Percentiles rank a stretch among this genome's conserved stretches.
phyloP scores from a whole-genome alignment of 2,797 vertebrate genomes.

The Oophaga sylvatica region DNA sequence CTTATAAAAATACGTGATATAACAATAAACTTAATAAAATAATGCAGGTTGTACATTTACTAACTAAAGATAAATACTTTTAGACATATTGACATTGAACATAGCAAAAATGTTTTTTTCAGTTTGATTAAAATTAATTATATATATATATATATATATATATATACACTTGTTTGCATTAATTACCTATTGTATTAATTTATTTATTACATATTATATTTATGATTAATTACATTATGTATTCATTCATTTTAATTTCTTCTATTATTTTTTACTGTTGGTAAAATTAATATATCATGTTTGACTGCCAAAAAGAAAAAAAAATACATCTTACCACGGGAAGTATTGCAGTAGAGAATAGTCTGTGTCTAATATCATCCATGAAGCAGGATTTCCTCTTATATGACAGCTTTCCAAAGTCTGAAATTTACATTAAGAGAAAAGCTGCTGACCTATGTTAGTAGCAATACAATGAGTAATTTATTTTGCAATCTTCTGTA shows the following conservation, averaged over 20 bases:
- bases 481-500: not conserved
- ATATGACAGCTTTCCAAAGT: not conserved
- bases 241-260: not conserved
- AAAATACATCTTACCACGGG: slow-evolving; percentile 26
- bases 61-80: too few relatives aligned
- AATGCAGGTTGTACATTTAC: too few relatives aligned
- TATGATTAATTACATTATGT: too few relatives aligned
- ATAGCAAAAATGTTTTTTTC: too few relatives aligned
- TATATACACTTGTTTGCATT: not conserved
- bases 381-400: slow-evolving; percentile 49
- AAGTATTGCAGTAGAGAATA: slow-evolving; percentile 21
- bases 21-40: too few relatives aligned
- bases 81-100: too few relatives aligned
- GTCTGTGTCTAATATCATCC: slow-evolving; percentile 33
- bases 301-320: not conserved
- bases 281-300: not conserved
- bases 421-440: not conserved
- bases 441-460: too few relatives aligned
- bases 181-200: not conserved
- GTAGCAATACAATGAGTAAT: not conserved
- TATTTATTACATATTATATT: not conserved
- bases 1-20: too few relatives aligned
- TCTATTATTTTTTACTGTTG: not conserved
- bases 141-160: too few relatives aligned
- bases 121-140: not conserved